phyloP scores from a whole-genome alignment of 2,888 invertebrate genomes.

The Thera britannica region DNA sequence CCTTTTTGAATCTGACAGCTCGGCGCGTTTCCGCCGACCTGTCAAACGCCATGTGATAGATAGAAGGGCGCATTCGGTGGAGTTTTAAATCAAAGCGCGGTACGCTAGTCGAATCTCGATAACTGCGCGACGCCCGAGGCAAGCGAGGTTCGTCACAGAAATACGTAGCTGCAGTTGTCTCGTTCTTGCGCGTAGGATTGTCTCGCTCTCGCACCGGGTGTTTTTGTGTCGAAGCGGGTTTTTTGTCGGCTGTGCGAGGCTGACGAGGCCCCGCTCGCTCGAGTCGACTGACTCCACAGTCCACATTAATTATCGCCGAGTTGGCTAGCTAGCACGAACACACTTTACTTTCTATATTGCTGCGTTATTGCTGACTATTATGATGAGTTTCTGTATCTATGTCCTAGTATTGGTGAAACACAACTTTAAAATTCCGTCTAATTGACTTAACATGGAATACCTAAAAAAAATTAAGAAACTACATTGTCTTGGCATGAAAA shows the following conservation, averaged over 20 bases:
- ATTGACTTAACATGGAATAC: too few species aligned
- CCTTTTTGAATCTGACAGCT: constrained; percentile 81
- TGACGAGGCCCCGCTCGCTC: constrained; percentile 73
- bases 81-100: constrained; percentile 83
- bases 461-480: too few species aligned
- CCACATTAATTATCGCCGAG: constrained; percentile 81
- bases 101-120: constrained; percentile 75
- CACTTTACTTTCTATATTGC: constrained; percentile 81
- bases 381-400: constrained; percentile 3
- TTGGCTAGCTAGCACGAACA: constrained; percentile 75
- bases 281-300: constrained; percentile 77
- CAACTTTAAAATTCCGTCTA: background rate
- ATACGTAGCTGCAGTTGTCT: constrained; percentile 71
- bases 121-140: constrained; percentile 78
- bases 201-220: constrained; percentile 74
- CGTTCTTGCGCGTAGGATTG: constrained; percentile 58
- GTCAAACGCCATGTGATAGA: constrained; percentile 85
- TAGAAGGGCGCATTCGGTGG: constrained; percentile 82
- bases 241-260: constrained; percentile 76
- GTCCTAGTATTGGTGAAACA: background rate
- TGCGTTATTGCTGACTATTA: constrained; percentile 46
- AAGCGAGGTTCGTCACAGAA: constrained; percentile 80
- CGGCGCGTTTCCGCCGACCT: constrained; percentile 78
- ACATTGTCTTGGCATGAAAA: background rate
- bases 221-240: constrained; percentile 84